Evolutionary conservation across 2,888 invertebrate genomes (phyloP).

Genomic region (Epistrophe grossulariae): DNA sequence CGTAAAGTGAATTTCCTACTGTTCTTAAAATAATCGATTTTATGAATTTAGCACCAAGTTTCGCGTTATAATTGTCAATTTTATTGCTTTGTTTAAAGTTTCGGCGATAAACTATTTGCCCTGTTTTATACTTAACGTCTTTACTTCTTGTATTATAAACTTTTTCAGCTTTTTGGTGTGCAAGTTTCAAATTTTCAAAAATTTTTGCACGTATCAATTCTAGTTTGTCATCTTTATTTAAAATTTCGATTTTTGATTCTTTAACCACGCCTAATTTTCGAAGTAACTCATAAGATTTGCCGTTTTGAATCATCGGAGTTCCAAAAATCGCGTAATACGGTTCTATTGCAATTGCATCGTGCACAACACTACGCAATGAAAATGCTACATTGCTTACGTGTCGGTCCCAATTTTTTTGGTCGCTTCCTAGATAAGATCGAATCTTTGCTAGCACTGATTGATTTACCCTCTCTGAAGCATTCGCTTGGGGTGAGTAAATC

Average conservation of each 20-base stretch:
- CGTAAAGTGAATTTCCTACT: no score
- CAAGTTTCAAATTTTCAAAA: background rate
- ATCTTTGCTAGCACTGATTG: constrained; percentile 38
- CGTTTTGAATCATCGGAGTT: constrained; percentile 7
- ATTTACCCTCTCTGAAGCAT: constrained; percentile 55
- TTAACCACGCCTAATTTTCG: background rate
- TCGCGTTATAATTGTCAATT: background rate
- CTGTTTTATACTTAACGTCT: background rate
- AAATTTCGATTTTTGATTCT: background rate
- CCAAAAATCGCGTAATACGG: constrained; percentile 64
- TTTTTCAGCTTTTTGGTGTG: background rate
- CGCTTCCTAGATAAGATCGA: constrained; percentile 19
- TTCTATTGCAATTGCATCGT: constrained; percentile 43
- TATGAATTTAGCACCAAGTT: background rate
- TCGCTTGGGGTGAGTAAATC: constrained; percentile 53
- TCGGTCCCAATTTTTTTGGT: constrained; percentile 50
- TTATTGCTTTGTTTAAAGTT: background rate
- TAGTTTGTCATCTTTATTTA: background rate
- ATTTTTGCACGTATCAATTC: background rate
- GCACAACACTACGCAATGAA: constrained; percentile 44
- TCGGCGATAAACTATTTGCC: background rate
- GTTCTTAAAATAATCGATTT: no score
- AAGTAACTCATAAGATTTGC: background rate
- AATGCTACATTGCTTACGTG: constrained; percentile 40
- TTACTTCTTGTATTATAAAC: background rate